Evolutionary conservation across 2,888 invertebrate genomes (phyloP).

Genomic region (Nebria salina): DNA sequence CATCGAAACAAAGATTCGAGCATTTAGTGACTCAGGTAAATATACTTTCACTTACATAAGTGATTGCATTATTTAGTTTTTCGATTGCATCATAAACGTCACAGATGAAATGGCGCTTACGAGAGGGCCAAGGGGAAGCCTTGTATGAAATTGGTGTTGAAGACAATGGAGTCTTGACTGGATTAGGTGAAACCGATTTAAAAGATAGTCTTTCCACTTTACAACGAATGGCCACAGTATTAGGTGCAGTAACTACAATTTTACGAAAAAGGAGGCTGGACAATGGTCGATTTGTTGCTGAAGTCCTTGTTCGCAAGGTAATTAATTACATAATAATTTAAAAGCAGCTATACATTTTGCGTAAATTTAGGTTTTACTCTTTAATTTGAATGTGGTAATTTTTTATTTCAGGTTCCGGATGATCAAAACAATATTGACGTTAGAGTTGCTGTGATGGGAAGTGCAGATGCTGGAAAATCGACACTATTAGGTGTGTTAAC

Average conservation of each 20-base stretch:
- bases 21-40: conserved; percentile 94
- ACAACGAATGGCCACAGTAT: conserved; percentile 85
- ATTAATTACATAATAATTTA: too few species aligned
- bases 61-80: neutral
- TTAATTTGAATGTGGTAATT: too few species aligned
- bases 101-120: conserved; percentile 95
- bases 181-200: conserved; percentile 85
- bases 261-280: conserved; percentile 72
- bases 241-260: conserved; percentile 84
- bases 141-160: conserved; percentile 97
- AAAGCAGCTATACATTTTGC: too few species aligned
- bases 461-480: conserved; percentile 97
- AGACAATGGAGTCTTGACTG: conserved; percentile 87
- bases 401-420: conserved; percentile 67
- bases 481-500: conserved; percentile 95
- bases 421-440: conserved; percentile 90
- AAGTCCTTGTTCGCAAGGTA: conserved; percentile 89
- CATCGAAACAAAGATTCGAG: conserved; percentile 90
- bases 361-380: too few species aligned
- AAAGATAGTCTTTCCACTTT: conserved; percentile 87
- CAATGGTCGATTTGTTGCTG: conserved; percentile 75
- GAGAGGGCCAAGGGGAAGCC: conserved; percentile 96
- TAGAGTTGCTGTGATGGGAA: conserved; percentile 92
- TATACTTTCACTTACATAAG: conserved; percentile 24
- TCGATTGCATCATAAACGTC: neutral